Evolutionary conservation across 1,140 invertebrate species (phyloP), one percentile per base, ranked within the genome.

Genomic region (Helicorthomorpha holstii): DNA sequence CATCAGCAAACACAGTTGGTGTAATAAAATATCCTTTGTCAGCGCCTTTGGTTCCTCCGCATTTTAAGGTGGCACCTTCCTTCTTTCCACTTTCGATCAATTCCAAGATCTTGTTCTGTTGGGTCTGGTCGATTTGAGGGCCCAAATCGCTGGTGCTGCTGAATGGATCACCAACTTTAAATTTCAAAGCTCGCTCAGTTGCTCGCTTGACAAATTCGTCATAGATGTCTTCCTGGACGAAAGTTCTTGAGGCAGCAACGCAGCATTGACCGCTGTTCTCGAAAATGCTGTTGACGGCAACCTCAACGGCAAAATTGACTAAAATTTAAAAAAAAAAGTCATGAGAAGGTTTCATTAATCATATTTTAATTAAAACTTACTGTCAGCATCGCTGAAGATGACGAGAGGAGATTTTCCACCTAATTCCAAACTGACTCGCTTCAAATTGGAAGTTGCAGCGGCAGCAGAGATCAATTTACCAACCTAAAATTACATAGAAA

Each of bases 391-490:
- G 56, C 82, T 76, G 60, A 85, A 85, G 23, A 94, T 71, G 27
- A 93, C 79, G 16, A 87, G 66, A 2, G 90, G 87, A 69, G 82
- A 87, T 64, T 94, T 94, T 38, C 89, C 89, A 45, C 90, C 89
- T 43, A 92, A 68, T 68, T 94, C 90, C 26, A 94, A 68, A n/a
- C 82, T 81, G 0, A 91, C 78, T 25, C 83, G 70, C 61, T 94
- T 94, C 27, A 93, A 66, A 64, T 92, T 92, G 27, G 73, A 78
- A 38, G 73, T 73, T 1, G 79, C 82, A 4, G 86, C 77, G 27
- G 79, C 78, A 60, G 74, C 64, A 73, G 84, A 75, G 27, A 94
- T 81, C 19, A 83, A 59, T 49, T 78, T 74, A 2, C 90, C 90
- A 46, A 75, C 75, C 79, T 82, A 55, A 34, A 34, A 34, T 34